Conservation (phyloP, 2,797 vertebrate genomes). For the Steatocranus sp. region DNA sequence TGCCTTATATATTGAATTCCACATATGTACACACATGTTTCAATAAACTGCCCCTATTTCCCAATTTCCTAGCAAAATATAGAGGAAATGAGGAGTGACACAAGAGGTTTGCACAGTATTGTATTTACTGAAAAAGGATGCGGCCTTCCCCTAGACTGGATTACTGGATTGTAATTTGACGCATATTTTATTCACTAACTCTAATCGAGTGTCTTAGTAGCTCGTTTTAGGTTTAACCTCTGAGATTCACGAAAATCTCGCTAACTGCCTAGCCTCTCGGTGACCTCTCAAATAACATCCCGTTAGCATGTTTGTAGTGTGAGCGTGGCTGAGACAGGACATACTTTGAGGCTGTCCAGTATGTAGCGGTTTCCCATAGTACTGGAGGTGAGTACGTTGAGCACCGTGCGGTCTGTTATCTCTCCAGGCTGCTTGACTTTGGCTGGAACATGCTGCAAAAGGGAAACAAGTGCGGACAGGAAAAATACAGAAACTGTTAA, state of each 20-base stretch:
- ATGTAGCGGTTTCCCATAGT: conserved; percentile 72
- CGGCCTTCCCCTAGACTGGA: background rate
- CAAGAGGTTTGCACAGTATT: background rate
- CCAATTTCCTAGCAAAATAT: background rate
- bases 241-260: background rate
- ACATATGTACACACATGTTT: background rate
- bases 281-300: background rate
- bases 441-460: conserved; percentile 63
- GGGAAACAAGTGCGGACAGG: background rate
- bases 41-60: background rate
- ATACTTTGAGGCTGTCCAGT: conserved; percentile 83
- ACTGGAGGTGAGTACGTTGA: conserved; percentile 78
- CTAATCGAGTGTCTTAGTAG: background rate
- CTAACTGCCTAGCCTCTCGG: background rate
- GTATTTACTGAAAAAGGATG: background rate
- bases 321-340: background rate
- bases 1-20: background rate
- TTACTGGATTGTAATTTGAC: background rate
- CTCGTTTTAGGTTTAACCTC: background rate
- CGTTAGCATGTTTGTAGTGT: background rate
- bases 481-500: background rate
- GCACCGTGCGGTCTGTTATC: conserved; percentile 77
- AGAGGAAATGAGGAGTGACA: background rate
- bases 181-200: background rate
- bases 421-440: conserved; percentile 78